Conservation (phyloP, 2,888 invertebrate species). For the Tetramorium bicarinatum region DNA sequence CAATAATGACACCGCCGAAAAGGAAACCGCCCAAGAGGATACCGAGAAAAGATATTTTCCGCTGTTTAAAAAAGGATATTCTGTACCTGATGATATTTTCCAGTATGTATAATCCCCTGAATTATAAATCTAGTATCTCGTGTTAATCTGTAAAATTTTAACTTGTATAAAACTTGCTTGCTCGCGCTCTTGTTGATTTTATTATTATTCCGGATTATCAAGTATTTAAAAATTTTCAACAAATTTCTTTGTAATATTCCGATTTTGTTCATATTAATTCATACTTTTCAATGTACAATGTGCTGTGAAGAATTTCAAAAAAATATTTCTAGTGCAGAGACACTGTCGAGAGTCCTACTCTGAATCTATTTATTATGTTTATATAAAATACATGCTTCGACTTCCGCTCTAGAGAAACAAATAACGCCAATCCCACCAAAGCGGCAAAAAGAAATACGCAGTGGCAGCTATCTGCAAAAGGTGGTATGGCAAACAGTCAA, state of each 20-base stretch:
- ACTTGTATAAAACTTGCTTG: conserved; percentile 2
- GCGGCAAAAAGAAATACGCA: conserved; percentile 76
- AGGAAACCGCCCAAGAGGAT: conserved; percentile 39
- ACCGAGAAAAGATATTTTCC: conserved; percentile 78
- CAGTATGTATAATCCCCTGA: conserved; percentile 72
- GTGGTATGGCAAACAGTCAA: conserved; percentile 88
- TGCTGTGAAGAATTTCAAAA: not conserved
- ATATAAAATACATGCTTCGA: conserved; percentile 5
- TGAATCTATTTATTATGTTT: not conserved
- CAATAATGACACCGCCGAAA: conserved; percentile 55
- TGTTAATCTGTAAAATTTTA: not conserved
- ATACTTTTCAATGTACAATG: not conserved
- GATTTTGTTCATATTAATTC: not conserved
- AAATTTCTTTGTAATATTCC: not conserved
- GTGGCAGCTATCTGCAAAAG: conserved; percentile 86
- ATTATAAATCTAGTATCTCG: not conserved
- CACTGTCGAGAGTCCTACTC: not conserved
- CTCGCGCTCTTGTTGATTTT: not conserved
- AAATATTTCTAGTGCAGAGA: not conserved
- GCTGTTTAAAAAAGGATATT: conserved; percentile 81
- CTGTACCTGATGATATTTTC: conserved; percentile 60
- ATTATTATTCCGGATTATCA: not conserved
- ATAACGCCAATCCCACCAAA: conserved; percentile 59
- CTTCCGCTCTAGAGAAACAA: conserved; percentile 70
- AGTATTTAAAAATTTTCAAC: not conserved